These are phyloP conservation scores for Mylabris sibirica DNA, from an alignment of 2,888 invertebrate genomes.

Conservation along the genomic window DNA sequence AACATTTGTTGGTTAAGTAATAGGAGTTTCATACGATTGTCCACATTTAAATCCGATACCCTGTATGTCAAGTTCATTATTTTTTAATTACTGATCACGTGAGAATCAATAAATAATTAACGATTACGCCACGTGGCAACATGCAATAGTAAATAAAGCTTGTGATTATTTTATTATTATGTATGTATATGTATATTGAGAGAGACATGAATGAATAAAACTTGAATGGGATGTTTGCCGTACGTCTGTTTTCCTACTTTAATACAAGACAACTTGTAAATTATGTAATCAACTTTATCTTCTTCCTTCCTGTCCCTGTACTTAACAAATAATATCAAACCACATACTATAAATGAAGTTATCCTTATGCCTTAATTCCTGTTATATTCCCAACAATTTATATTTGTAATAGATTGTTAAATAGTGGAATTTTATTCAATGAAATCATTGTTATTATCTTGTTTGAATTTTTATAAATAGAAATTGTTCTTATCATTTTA, in stretches of 20 bases:
- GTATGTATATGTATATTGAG: too few species aligned
- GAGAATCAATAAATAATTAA: neutral
- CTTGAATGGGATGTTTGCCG: slow-evolving; percentile 20
- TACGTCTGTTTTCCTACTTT: slow-evolving; percentile 22
- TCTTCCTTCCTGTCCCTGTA: slow-evolving; percentile 23
- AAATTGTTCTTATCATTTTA: neutral
- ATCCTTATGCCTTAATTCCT: slow-evolving; percentile 13
- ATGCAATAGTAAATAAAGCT: neutral
- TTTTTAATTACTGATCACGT: neutral
- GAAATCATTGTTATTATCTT: slow-evolving; percentile 5
- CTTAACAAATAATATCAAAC: slow-evolving; percentile 5
- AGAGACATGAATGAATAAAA: slow-evolving; percentile 25
- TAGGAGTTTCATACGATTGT: too few species aligned
- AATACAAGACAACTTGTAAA: slow-evolving; percentile 21
- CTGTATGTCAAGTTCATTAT: too few species aligned
- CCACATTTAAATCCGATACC: too few species aligned
- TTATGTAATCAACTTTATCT: slow-evolving; percentile 21
- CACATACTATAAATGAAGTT: slow-evolving; percentile 10
- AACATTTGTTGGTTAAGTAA: too few species aligned
- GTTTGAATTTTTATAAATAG: neutral
- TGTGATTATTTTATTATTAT: neutral
- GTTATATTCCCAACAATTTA: slow-evolving; percentile 10
- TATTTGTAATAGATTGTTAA: neutral
- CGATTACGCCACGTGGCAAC: neutral
- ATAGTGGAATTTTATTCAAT: neutral